Conservation (phyloP, 2,888 invertebrate species). For the Phoronis australis region DNA sequence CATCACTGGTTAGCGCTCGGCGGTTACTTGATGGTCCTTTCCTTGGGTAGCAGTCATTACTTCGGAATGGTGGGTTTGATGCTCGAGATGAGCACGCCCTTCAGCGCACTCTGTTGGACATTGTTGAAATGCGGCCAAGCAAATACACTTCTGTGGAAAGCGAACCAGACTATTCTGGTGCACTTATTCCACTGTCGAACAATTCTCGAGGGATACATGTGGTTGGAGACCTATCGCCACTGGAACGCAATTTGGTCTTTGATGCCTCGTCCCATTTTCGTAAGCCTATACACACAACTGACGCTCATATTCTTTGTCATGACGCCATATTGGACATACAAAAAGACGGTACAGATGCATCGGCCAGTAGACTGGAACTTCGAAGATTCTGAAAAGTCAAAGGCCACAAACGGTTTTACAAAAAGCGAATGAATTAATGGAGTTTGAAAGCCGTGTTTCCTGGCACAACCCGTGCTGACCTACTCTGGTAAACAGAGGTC, state of each 20-base stretch:
- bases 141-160: conserved; percentile 10
- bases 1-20: conserved; percentile 7
- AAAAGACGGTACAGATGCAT: conserved; percentile 10
- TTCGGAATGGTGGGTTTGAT: conserved; percentile 9
- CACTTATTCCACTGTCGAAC: conserved; percentile 10
- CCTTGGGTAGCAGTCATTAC: conserved; percentile 8
- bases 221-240: conserved; percentile 6
- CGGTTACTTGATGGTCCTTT: conserved; percentile 2
- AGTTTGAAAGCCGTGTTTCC: no score
- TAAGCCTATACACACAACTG: conserved; percentile 5
- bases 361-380: conserved; percentile 1
- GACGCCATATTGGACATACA: conserved; percentile 15
- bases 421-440: no score
- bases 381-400: conserved; percentile 13
- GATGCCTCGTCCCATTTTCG: conserved; percentile 6
- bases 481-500: no score
- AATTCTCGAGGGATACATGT: conserved; percentile 6
- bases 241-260: conserved; percentile 4
- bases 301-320: conserved; percentile 4
- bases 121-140: conserved; percentile 6
- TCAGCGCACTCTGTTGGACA: conserved; percentile 12
- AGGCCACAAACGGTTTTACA: conserved; percentile 5
- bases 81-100: conserved; percentile 11
- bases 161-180: conserved; percentile 11
- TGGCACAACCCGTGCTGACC: no score